Percentiles rank a stretch among this genome's conserved stretches.
Evolutionary conservation across 2,797 vertebrate genomes (phyloP).

Genomic region (Astyanax mexicanus): DNA sequence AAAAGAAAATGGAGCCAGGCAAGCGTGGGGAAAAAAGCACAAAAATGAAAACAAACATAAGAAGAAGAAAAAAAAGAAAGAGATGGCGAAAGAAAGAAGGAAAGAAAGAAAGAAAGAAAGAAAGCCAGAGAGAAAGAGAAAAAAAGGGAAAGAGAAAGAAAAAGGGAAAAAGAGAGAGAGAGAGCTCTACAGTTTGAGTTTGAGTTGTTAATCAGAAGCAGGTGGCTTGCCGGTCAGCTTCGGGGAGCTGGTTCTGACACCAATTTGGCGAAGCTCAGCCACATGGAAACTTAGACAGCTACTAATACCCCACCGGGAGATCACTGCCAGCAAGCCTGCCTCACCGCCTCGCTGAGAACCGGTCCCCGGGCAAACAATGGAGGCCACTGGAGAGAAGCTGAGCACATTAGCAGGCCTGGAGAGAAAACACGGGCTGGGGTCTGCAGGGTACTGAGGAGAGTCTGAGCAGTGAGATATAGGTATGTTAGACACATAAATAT

Average conservation of each 20-base stretch:
- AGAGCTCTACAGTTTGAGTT: conserved; percentile 36
- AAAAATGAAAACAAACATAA: conserved; percentile 51
- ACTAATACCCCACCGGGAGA: conserved; percentile 46
- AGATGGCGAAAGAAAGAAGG: conserved; percentile 42
- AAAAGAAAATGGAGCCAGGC: conserved; percentile 41
- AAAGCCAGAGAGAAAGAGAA: conserved; percentile 41
- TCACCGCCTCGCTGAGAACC: conserved; percentile 39
- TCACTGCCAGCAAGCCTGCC: conserved; percentile 30
- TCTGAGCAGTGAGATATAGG: conserved; percentile 34
- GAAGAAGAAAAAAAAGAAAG: conserved; percentile 37
- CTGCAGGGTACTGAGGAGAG: conserved; percentile 22
- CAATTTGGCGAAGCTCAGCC: conserved; percentile 31
- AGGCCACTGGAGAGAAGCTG: conserved; percentile 37
- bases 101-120: conserved; percentile 22
- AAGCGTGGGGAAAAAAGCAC: conserved; percentile 25
- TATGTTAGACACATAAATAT: conserved; percentile 8
- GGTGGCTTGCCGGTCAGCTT: conserved; percentile 52
- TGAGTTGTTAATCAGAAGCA: conserved; percentile 55
- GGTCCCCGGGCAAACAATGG: conserved; percentile 29
- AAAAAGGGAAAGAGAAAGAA: conserved; percentile 39
- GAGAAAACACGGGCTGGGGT: conserved; percentile 25
- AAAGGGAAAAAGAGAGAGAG: conserved; percentile 30
- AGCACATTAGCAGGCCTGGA: conserved; percentile 36
- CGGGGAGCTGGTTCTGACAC: conserved; percentile 50
- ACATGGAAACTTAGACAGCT: conserved; percentile 62